Conservation (phyloP, 2,113 vertebrate species). For the Zosterops lateralis region DNA sequence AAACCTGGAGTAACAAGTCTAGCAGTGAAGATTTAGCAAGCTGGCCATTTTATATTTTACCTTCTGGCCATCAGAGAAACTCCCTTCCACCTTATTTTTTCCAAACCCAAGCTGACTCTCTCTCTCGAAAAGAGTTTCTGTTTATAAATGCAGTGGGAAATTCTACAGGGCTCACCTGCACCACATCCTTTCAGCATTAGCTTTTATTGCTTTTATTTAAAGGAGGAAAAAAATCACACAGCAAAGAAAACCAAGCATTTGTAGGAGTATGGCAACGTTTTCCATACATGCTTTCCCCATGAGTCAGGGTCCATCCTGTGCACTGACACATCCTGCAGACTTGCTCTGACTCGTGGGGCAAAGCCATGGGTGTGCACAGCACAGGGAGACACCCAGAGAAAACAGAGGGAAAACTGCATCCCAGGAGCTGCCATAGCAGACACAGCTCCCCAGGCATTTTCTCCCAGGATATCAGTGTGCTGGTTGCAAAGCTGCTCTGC, state of each 20-base stretch:
- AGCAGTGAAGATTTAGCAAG: not conserved
- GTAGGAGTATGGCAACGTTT: not conserved
- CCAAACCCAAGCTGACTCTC: not conserved
- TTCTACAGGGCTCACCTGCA: not conserved
- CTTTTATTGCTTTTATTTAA: conserved; percentile 16
- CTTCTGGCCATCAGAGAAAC: not conserved
- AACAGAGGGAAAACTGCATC: not conserved
- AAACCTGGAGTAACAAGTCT: not conserved
- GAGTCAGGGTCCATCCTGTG: conserved; percentile 49
- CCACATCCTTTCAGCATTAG: conserved; percentile 5
- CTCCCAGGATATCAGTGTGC: not conserved
- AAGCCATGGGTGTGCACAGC: not conserved
- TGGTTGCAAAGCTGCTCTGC: not conserved
- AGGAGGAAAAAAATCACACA: not conserved
- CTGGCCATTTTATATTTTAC: not conserved
- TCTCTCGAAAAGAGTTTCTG: not conserved
- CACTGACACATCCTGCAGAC: conserved; percentile 23
- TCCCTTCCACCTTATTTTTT: not conserved
- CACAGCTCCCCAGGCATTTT: not conserved
- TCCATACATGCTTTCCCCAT: conserved; percentile 13
- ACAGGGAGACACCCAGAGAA: not conserved
- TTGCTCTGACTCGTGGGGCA: conserved; percentile 20
- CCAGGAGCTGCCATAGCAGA: not conserved
- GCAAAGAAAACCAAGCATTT: not conserved
- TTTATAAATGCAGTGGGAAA: not conserved